A percentile compares a stretch with the other conserved stretches of the same genome.
These are phyloP conservation scores for Dromaius novaehollandiae DNA, from an alignment of 2,113 vertebrate species.

Conservation along the genomic window DNA sequence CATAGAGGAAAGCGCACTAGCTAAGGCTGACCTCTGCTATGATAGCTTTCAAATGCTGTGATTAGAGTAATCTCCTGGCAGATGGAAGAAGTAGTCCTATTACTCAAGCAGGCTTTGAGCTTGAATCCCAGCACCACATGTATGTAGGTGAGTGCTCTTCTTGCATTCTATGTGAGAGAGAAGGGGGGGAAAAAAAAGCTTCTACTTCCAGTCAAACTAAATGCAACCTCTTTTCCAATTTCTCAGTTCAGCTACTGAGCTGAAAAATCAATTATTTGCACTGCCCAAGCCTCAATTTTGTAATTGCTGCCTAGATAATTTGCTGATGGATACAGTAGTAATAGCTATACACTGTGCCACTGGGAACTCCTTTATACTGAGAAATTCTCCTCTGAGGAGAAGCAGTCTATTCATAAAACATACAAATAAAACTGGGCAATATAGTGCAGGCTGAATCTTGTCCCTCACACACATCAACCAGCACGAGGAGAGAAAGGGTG, in stretches of 20 bases:
- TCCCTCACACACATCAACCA: not conserved
- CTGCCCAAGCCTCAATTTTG: not conserved
- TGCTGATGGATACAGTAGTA: conserved; percentile 16
- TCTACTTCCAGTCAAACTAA: not conserved
- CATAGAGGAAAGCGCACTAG: not conserved
- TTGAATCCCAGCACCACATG: not conserved
- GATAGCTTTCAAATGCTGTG: not conserved
- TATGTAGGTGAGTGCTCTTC: not conserved
- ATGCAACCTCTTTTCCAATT: not conserved
- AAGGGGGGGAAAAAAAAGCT: not conserved
- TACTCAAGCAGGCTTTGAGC: not conserved
- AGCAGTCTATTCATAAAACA: not conserved
- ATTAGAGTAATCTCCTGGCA: not conserved
- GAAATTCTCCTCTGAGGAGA: not conserved
- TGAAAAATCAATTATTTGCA: not conserved
- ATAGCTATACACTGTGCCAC: not conserved
- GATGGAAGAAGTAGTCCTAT: not conserved
- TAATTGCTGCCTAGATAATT: conserved; percentile 20
- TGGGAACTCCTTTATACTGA: not conserved
- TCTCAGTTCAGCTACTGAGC: not conserved
- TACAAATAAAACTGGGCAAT: not conserved
- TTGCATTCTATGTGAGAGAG: not conserved
- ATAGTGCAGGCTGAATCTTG: not conserved
- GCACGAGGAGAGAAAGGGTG: not conserved
- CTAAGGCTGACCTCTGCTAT: not conserved